Conservation (phyloP, 2,888 invertebrate species). For the Agrochola litura region DNA sequence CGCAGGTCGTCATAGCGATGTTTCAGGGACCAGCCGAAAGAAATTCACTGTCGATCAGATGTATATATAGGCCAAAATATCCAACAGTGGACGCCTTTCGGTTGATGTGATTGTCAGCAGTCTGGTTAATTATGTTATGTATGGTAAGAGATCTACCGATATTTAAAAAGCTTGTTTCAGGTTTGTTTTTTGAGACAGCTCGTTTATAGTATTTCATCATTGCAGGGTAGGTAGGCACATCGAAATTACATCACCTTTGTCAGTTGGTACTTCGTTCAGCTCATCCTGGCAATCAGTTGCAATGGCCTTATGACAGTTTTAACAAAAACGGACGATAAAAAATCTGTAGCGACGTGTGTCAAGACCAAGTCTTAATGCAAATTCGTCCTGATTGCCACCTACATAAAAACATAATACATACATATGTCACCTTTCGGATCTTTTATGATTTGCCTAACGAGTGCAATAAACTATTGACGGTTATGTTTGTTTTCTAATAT, state of each 20-base stretch:
- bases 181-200: not conserved
- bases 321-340: not conserved
- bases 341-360: not conserved
- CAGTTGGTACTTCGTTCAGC: not conserved
- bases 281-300: not conserved
- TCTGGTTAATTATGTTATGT: not conserved
- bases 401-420: constrained; percentile 19
- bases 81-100: not conserved
- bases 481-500: not conserved
- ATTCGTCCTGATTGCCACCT: constrained; percentile 35
- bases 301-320: not conserved
- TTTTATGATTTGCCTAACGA: constrained; percentile 37
- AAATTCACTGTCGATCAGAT: no score
- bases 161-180: not conserved
- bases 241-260: not conserved
- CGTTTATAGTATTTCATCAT: not conserved
- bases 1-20: no score
- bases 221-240: not conserved
- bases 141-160: not conserved
- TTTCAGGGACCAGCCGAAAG: not conserved
- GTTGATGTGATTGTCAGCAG: not conserved
- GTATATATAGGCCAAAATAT: not conserved
- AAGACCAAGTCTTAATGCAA: constrained; percentile 28
- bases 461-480: constrained; percentile 8
- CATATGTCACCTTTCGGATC: constrained; percentile 30